Base-by-base conservation (phyloP, 2,797 vertebrate species). In the Myotis findleyi region DNA sequence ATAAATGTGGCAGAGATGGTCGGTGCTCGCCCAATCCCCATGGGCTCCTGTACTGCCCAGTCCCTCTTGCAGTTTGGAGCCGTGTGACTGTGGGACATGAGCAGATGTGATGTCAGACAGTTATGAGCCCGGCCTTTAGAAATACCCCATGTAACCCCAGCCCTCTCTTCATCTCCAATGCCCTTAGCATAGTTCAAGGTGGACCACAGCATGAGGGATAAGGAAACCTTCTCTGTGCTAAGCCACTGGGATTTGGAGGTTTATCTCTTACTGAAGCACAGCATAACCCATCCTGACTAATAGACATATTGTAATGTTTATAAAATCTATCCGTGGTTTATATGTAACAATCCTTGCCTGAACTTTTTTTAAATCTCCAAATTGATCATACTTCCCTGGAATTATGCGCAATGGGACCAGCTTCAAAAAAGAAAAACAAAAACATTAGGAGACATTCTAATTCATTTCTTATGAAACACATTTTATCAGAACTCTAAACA, bases 401-500 rank as follows among this genome's bases (percentile, higher is more conserved):
- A 21, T 73, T 27, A 53, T 13, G 62, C 21, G n/a, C 13, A 25
- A 25, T 36, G 36, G 62, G 30, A 62, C 10, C 10, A 5, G 47
- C 33, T 80, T 86, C 62, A 81, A 82, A 62, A 83, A 83, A 7
- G 64, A 33, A 64, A 27, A 64, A 30, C 18, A 12, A 49, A 55
- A 47, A 49, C n/a, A 20, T 23, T 3, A 27, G 12, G 55, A 72
- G 73, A 68, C 5, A 6, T 69, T 72, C 57, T 66, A 47, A 71
- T 53, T 79, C 18, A 53, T 53, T 95, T 75, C 77, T 72, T 62
- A 44, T 0, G 44, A 51, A 59, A 73, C 57, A 14, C 25, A 9
- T 47, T 90, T 64, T 57, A 41, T 92, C 89, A 77, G 92, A 57
- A 49, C 23, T 14, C 88, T 73, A 21, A 81, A 82, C 62, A 25